Percentiles rank a stretch among this genome's conserved stretches.
Evolutionary conservation across 2,888 invertebrate species (phyloP).

Genomic region (Sinotaia quadrata): DNA sequence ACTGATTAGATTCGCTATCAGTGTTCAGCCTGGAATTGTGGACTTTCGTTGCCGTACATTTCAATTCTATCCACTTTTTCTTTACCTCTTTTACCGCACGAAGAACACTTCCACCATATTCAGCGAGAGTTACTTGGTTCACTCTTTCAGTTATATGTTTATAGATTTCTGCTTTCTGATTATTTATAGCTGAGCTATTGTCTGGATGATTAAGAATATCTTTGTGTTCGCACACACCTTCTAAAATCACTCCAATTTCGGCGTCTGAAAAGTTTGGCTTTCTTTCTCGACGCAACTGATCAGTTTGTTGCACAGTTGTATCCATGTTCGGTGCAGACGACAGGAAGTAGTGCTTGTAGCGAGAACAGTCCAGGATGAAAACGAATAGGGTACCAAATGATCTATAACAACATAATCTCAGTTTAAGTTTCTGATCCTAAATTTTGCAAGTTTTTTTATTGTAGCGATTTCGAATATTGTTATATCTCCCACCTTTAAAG

Average conservation of each 20-base stretch:
- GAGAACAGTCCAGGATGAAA: no score
- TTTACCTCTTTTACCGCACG: conserved; percentile 3
- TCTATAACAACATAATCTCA: no score
- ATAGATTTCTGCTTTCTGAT: not conserved
- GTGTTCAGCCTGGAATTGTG: not conserved
- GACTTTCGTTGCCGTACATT: not conserved
- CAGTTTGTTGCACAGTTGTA: not conserved
- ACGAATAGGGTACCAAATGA: no score
- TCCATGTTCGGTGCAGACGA: not conserved
- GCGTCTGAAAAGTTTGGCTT: conserved; percentile 12
- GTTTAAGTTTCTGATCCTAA: no score
- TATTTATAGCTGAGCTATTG: not conserved
- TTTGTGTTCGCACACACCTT: conserved; percentile 3
- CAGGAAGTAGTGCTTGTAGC: conserved; percentile 3
- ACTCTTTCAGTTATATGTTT: not conserved
- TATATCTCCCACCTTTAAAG: not conserved
- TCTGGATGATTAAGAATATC: conserved; percentile 4
- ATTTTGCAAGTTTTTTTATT: no score
- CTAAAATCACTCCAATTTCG: conserved; percentile 3
- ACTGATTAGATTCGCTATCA: not conserved
- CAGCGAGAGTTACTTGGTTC: not conserved
- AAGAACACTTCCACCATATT: not conserved
- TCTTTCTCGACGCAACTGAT: not conserved
- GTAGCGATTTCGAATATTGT: not conserved
- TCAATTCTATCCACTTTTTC: conserved; percentile 6